phyloP scores from a whole-genome alignment of 2,888 invertebrate genomes.

The Leptinotarsa haldemani region DNA sequence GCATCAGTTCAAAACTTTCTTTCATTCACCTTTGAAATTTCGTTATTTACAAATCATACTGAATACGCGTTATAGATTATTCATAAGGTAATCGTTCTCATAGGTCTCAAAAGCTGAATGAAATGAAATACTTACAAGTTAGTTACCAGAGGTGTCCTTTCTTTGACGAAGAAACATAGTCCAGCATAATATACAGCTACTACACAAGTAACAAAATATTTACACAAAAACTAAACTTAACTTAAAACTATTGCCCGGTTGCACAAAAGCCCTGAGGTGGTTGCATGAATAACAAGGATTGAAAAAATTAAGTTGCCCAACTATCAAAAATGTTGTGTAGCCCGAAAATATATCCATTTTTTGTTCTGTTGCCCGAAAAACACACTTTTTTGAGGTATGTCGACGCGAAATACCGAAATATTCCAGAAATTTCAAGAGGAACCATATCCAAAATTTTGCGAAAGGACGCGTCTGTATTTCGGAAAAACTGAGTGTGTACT shows the following conservation, averaged over 20 bases:
- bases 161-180: not conserved
- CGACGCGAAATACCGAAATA: constrained; percentile 30
- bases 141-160: not conserved
- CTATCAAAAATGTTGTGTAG: constrained; percentile 31
- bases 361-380: constrained; percentile 48
- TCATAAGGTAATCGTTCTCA: too few relatives aligned
- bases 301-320: constrained; percentile 41
- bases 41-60: too few relatives aligned
- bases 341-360: constrained; percentile 36
- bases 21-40: too few relatives aligned
- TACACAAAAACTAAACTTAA: constrained; percentile 37
- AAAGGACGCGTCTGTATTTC: constrained; percentile 53
- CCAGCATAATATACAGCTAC: constrained; percentile 11
- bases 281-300: constrained; percentile 52
- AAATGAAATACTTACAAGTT: constrained; percentile 2
- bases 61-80: too few relatives aligned
- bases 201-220: constrained; percentile 25
- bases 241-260: constrained; percentile 59
- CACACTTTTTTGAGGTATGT: constrained; percentile 42
- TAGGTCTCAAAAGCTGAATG: too few relatives aligned
- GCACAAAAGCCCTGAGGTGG: constrained; percentile 65
- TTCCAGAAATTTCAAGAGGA: constrained; percentile 43
- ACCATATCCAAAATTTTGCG: constrained; percentile 50
- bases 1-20: too few relatives aligned
- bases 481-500: constrained; percentile 54